Evolutionary conservation across 2,797 vertebrate species (phyloP).

Genomic region (Stomatorhinus walkeri): DNA sequence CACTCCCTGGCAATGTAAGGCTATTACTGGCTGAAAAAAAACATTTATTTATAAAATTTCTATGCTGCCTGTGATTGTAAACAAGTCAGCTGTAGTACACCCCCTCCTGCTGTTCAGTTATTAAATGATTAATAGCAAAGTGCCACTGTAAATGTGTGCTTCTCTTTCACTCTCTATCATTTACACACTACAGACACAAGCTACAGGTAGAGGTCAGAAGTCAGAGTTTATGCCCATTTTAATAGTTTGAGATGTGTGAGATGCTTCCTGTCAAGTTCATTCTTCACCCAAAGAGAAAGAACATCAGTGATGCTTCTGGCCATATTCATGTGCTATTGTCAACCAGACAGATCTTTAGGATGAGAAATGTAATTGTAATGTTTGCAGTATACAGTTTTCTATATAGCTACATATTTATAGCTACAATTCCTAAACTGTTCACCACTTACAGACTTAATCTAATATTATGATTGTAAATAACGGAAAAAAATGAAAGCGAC

Average conservation of each 20-base stretch:
- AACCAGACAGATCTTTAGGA: neutral
- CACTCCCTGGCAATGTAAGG: neutral
- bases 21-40: neutral
- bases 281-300: conserved; percentile 47
- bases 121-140: conserved; percentile 3
- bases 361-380: neutral
- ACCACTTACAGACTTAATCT: neutral
- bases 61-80: neutral
- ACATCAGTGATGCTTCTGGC: conserved; percentile 40
- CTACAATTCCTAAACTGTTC: neutral
- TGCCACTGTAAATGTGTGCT: neutral
- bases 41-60: neutral
- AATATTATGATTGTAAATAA: neutral
- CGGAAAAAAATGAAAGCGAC: neutral
- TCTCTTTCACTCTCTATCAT: neutral
- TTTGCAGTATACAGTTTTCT: neutral
- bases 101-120: neutral
- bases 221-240: conserved; percentile 56
- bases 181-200: conserved; percentile 12
- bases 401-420: neutral
- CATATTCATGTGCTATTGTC: neutral
- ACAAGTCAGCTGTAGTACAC: neutral
- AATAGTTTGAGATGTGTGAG: conserved; percentile 43
- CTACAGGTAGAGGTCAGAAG: conserved; percentile 39
- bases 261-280: conserved; percentile 55